Conservation (phyloP, 2,888 invertebrate species). For the Octodonta nipae region DNA sequence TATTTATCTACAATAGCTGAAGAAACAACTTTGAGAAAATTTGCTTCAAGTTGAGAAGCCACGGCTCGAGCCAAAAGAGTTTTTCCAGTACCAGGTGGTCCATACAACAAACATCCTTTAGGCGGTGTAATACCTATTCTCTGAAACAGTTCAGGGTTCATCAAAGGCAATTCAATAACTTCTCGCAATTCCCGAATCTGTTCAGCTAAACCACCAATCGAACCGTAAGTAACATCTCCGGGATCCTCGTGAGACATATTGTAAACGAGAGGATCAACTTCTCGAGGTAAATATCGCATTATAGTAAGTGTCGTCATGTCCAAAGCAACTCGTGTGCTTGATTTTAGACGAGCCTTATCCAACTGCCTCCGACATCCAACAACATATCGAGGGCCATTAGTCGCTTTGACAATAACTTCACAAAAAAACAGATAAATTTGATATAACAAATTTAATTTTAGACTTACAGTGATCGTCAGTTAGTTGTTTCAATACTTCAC, state of each 20-base stretch:
- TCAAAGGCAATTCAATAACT: constrained; percentile 89
- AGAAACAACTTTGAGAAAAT: constrained; percentile 96
- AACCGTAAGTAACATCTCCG: constrained; percentile 89
- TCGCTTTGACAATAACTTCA: constrained; percentile 99
- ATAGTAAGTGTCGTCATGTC: constrained; percentile 99
- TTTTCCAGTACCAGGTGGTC: constrained; percentile 98
- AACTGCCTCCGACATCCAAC: constrained; percentile 95
- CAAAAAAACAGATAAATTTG: no score
- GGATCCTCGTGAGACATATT: constrained; percentile 99
- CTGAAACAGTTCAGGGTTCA: constrained; percentile 94
- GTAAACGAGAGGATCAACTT: constrained; percentile 97
- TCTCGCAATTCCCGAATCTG: constrained; percentile 95
- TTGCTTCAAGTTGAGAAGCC: constrained; percentile 94
- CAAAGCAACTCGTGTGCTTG: constrained; percentile 92
- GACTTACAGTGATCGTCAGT: constrained; percentile 96
- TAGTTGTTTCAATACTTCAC: constrained; percentile 94
- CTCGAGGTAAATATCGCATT: constrained; percentile 93
- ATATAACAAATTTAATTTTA: no score
- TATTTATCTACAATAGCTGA: constrained; percentile 99
- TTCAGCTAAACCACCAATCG: constrained; percentile 93
- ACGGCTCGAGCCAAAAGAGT: constrained; percentile 93
- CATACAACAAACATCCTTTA: constrained; percentile 89
- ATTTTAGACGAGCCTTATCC: constrained; percentile 87
- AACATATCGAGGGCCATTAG: constrained; percentile 97
- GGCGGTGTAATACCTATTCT: constrained; percentile 99